These are phyloP conservation scores for Strigamia crassipes DNA, from an alignment of 2,888 invertebrate genomes.

Conservation along the genomic window DNA sequence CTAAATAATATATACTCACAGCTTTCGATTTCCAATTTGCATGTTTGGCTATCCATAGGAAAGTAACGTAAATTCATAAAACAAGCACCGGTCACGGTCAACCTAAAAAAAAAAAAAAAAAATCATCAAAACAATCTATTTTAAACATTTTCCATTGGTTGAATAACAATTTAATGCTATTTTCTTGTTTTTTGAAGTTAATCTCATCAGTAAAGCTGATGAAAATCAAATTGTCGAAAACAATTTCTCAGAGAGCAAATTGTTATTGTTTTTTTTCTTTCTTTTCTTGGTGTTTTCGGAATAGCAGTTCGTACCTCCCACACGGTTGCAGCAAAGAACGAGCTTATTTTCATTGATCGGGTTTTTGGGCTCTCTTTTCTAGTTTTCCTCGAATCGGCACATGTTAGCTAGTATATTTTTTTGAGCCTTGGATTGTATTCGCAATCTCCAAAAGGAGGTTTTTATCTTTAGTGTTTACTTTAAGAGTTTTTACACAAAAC, in stretches of 20 bases:
- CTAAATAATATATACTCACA: constrained; percentile 32
- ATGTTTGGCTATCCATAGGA: constrained; percentile 46
- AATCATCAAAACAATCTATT: neutral
- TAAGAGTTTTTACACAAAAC: neutral
- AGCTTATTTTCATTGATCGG: constrained; percentile 4
- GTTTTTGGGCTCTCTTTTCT: neutral
- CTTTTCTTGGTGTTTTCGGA: neutral
- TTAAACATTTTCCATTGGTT: no score
- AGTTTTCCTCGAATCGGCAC: neutral
- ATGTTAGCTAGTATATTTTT: neutral
- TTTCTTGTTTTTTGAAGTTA: neutral
- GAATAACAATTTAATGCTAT: neutral
- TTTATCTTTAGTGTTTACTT: neutral
- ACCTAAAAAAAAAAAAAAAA: constrained; percentile 43
- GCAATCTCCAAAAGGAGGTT: neutral
- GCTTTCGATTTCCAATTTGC: constrained; percentile 45
- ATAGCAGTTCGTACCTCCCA: neutral
- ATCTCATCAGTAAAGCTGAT: neutral
- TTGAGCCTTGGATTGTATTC: neutral
- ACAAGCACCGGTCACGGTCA: constrained; percentile 45
- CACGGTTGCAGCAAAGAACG: neutral
- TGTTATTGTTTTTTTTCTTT: neutral
- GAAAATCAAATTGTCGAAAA: neutral
- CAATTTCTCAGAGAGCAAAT: neutral
- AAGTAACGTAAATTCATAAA: constrained; percentile 46